Base-by-base conservation (phyloP, 2,113 vertebrate genomes). In the Chloebia gouldiae region DNA sequence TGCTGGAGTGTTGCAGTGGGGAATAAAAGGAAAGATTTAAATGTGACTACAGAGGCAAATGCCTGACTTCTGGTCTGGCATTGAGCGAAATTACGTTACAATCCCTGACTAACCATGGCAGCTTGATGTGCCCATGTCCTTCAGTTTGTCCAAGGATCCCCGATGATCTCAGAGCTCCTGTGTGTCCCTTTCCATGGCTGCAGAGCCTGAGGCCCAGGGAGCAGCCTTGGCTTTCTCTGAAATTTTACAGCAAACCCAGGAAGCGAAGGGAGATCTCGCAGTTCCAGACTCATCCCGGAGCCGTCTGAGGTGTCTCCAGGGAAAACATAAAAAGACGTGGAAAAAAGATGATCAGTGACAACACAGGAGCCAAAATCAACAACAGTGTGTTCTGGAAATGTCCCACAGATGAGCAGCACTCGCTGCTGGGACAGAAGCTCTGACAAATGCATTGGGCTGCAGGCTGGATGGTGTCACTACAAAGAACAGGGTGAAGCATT, bases 401-500 rank as follows among this genome's bases (percentile, higher is more conserved):
- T 69, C 86, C 71, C 35, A 39, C 31, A 16, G 14, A 70, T 37
- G 7, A 73, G 69, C 87, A 37, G 78, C 21, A 25, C 51, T 78
- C 5, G 2, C 50, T 84, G 85, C 81, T 76, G 66, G 60, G 71
- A 27, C 82, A 49, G 86, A 51, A 92, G 15, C 73, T 50, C 65
- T 59, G 85, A 72, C 28, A 44, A 57, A 25, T 6, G 5, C 65
- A 22, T 39, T 33, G 75, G 64, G 70, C 85, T 64, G 81, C 78
- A 89, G 86, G 64, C 75, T 68, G 78, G 81, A 25, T 75, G 76
- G 78, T 8, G 11, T 76, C 64, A 75, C n/a, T 81, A 56, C 86
- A 63, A 85, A 75, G 86, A 87, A 50, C 42, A 64, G 68, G 57
- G 90, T 80, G 71, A 96, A 95, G 70, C 80, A 47, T 40, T 92